These are phyloP conservation scores for Cairina moschata DNA, from an alignment of 2,113 vertebrate genomes.

Conservation along the genomic window DNA sequence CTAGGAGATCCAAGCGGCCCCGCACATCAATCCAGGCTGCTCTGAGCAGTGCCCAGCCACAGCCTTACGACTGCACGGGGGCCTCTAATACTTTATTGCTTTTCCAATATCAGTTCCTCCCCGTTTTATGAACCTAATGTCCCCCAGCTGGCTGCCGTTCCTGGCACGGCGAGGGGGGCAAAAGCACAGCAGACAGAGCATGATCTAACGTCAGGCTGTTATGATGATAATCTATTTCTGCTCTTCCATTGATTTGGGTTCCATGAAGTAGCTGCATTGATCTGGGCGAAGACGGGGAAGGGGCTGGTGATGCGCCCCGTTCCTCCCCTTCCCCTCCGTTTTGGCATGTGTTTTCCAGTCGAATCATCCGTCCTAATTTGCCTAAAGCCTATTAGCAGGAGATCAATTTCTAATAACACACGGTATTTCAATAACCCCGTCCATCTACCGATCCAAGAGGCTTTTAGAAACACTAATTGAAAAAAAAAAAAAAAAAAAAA, in stretches of 20 bases:
- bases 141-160: conserved; percentile 24
- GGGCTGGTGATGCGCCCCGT: neutral
- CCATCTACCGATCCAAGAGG: neutral
- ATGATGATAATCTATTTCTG: conserved; percentile 60
- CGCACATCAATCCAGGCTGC: conserved; percentile 37
- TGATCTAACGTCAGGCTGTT: conserved; percentile 53
- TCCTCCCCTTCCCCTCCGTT: conserved; percentile 6
- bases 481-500: neutral
- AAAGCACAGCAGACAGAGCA: neutral
- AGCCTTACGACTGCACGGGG: neutral
- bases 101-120: conserved; percentile 61
- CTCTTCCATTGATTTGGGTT: conserved; percentile 74
- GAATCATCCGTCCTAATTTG: conserved; percentile 52
- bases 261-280: conserved; percentile 60
- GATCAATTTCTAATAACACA: conserved; percentile 62
- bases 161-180: neutral
- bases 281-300: neutral
- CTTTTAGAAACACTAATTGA: conserved; percentile 1
- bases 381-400: conserved; percentile 59
- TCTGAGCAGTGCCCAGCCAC: neutral
- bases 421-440: neutral
- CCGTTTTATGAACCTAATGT: conserved; percentile 40
- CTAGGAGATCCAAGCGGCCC: conserved; percentile 9
- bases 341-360: neutral
- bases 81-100: conserved; percentile 57